Base-by-base conservation (phyloP, 2,888 invertebrate species). In the Drosophila trichaetosa region DNA sequence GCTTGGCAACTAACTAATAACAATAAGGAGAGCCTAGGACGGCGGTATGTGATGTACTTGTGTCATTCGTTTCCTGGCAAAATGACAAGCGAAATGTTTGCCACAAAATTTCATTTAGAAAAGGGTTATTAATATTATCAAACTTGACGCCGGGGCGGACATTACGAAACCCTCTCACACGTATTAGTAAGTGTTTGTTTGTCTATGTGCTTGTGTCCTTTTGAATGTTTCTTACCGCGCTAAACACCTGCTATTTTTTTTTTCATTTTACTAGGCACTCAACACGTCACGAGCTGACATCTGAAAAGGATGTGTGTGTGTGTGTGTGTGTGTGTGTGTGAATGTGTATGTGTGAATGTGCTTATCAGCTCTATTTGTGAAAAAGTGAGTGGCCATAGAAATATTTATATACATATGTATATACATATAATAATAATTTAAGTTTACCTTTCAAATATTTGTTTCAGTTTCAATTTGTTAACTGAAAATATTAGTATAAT, bases 71-170 rank as follows among this genome's bases (percentile, higher is more conserved):
- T 74, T 82, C 69, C 82, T 87, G 85, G 76, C 85, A 83, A 76
- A 83, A 82, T 83, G 83, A 87, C 83, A 83, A 76, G 83, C 83
- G 74, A 82, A 82, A 84, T 87, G 87, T 80, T 84, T 87, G 88
- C 87, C 87, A 83, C 88, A 86, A 76, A 88, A 86, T 75, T 86
- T 83, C 86, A 86, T 86, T 86, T 88, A 72, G 82, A 79, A 88
- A 86, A 86, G 82, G 86, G 82, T 86, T 86, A 88, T 86, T 88
- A 86, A 86, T 86, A 86, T 82, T 84, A 86, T 79, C 80, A 86
- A 88, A 77, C 82, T 77, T 82, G 86, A 86, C 70, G 86, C 78
- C 65, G 59, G 71, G 66, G 66, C 76, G 69, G 58, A 75, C 76
- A 76, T 83, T 73, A 71, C 62, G 38, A 51, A 62, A 42, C 38